Base-by-base conservation (phyloP, 2,797 vertebrate genomes). In the Typhlichthys subterraneus region DNA sequence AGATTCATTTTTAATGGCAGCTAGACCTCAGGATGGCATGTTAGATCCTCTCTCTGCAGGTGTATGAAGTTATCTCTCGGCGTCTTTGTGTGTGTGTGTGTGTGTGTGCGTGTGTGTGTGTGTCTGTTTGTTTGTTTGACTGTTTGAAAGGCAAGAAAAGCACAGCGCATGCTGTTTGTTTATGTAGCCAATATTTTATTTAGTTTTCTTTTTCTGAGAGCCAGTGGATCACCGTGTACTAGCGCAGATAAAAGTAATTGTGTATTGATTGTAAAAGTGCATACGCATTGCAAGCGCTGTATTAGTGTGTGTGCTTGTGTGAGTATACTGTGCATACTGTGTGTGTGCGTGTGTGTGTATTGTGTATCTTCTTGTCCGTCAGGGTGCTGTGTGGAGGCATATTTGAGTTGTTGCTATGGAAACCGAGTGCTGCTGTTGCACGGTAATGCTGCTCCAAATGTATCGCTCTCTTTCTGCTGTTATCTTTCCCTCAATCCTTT, bases 331-430 rank as follows among this genome's bases (percentile, higher is more conserved):
- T 59, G 57, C 12, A 15, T 58, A 29, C 23, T 29, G 23, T 29
- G 9, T 15, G 13, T 59, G 57, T 46, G 52, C 33, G 55, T 59
- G 57, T 46, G 52, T 19, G 55, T 65, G 57, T 71, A 66, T 72
- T 71, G 76, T 77, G 79, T 69, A 80, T 86, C 75, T 80, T 82
- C 66, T 69, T 79, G 85, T 87, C 86, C 80, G 63, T 89, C 90
- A 81, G 61, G 57, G 64, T 79, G 73, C 68, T 82, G 31, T 66
- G 72, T 80, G 77, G 80, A 83, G 87, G 82, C 89, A 87, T 89
- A 92, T 89, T 92, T 90, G 82, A 91, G 89, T 89, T 80, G 92
- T 93, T 92, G 83, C 92, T 85, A 94, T 93, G 91, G 93, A 89
- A 92, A 94, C 93, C 54, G 72, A 85, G 85, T 82, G 58, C 80